Base-by-base conservation (phyloP, 2,797 vertebrate genomes). In the Ciconia nigra region DNA sequence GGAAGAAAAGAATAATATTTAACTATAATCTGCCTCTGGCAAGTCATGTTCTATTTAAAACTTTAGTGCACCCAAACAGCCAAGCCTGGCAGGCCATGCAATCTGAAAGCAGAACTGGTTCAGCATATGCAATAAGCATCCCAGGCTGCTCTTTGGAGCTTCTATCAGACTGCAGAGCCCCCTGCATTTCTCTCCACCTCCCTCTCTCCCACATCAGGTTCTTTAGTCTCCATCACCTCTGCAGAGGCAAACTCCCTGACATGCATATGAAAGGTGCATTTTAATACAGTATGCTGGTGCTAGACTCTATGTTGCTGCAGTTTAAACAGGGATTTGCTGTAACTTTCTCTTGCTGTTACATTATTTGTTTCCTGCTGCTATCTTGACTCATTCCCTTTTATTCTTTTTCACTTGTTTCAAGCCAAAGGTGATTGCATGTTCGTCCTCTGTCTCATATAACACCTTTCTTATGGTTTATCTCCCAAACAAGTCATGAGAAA, bases 1-100 rank as follows among this genome's bases (percentile, higher is more conserved):
- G 26, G 67, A 90, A 72, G 51, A 71, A 70, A 83, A 51, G 46
- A 51, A 84, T 67, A 94, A 65, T 81, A 62, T 83, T 86, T 65
- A 71, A 84, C 62, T 82, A 22, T 22, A 72, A 85, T 92, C 49
- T 91, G 89, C 93, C 89, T 94, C 66, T 67, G 84, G 89, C 79
- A 83, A 89, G 61, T 89, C 69, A 58, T 86, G 72, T 81, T 95
- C 87, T 93, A 17, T 93, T 92, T 92, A 74, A 92, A 80, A 87
- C 57, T 80, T 67, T 25, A 11, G 61, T 49, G 82, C 33, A 49
- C 21, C 74, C n/a, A 21, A 90, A 66, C 13, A 85, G 47, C 29
- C 16, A 21, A 89, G 72, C 61, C 59, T 72, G 59, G 58, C 59
- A 49, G 59, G 49, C 2, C 0, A 5, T 49, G 76, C 59, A 42